phyloP scores from a whole-genome alignment of 92 coral and sea anemone genomes.

The Heteractis magnifica region DNA sequence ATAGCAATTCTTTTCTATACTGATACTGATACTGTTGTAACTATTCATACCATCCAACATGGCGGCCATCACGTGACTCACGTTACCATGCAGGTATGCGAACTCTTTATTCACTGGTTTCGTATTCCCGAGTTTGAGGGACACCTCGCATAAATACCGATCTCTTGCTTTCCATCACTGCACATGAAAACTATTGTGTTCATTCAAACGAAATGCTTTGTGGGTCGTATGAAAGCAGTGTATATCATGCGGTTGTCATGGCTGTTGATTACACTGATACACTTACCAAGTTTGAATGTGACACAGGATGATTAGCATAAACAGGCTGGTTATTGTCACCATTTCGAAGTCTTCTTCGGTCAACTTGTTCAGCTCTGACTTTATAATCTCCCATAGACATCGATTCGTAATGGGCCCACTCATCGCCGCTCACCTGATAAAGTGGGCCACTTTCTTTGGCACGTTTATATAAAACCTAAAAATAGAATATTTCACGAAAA shows the following conservation, averaged over 20 bases:
- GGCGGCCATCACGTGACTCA: too few relatives aligned
- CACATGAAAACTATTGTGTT: too few relatives aligned
- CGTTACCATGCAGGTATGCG: too few relatives aligned
- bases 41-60: too few relatives aligned
- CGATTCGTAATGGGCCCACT: conserved; percentile 38
- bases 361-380: conserved; percentile 10
- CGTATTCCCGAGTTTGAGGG: too few relatives aligned
- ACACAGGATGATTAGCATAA: background rate
- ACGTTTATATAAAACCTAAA: conserved; percentile 17
- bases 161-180: too few relatives aligned
- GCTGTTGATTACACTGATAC: background rate
- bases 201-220: too few relatives aligned
- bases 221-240: too few relatives aligned
- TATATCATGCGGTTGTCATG: background rate
- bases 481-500: background rate
- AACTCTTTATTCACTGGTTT: too few relatives aligned
- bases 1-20: too few relatives aligned
- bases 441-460: conserved; percentile 27
- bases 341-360: background rate
- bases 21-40: too few relatives aligned
- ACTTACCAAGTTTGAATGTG: conserved; percentile 23
- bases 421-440: conserved; percentile 38
- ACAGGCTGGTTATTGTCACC: conserved; percentile 16
- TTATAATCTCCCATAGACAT: conserved; percentile 27
- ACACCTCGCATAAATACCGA: too few relatives aligned